phyloP scores from a whole-genome alignment of 2,888 invertebrate genomes.

The Periphyllus acericola region DNA sequence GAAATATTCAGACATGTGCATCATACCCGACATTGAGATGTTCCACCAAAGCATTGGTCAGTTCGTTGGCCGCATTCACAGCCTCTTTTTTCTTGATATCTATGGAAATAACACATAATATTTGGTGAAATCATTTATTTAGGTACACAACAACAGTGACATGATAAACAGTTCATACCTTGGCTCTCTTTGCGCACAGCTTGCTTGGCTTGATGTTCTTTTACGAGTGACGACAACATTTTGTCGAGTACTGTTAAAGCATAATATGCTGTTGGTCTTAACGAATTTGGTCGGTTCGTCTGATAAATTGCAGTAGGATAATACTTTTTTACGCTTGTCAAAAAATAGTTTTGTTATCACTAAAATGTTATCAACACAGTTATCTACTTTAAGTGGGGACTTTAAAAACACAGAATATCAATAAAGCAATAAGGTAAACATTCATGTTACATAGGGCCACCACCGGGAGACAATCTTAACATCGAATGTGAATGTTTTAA shows the following conservation, averaged over 20 bases:
- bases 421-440: too few species aligned
- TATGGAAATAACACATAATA: constrained; percentile 66
- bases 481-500: too few species aligned
- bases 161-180: constrained; percentile 70
- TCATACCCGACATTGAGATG: constrained; percentile 92
- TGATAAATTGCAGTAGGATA: too few species aligned
- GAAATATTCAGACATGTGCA: not conserved
- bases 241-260: constrained; percentile 64
- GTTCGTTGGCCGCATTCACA: constrained; percentile 87
- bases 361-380: too few species aligned
- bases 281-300: too few species aligned
- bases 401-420: too few species aligned
- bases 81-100: constrained; percentile 95
- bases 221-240: constrained; percentile 87
- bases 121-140: not conserved
- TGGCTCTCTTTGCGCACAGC: constrained; percentile 81
- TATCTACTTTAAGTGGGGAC: too few species aligned
- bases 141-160: not conserved
- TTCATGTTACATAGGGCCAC: too few species aligned
- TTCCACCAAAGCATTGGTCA: constrained; percentile 94
- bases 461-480: too few species aligned
- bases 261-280: too few species aligned
- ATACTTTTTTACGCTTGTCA: too few species aligned
- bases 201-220: constrained; percentile 87
- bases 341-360: too few species aligned